Evolutionary conservation across 2,113 vertebrate genomes (phyloP), one percentile per base, ranked within the genome.

Genomic region (Malurus melanocephalus): DNA sequence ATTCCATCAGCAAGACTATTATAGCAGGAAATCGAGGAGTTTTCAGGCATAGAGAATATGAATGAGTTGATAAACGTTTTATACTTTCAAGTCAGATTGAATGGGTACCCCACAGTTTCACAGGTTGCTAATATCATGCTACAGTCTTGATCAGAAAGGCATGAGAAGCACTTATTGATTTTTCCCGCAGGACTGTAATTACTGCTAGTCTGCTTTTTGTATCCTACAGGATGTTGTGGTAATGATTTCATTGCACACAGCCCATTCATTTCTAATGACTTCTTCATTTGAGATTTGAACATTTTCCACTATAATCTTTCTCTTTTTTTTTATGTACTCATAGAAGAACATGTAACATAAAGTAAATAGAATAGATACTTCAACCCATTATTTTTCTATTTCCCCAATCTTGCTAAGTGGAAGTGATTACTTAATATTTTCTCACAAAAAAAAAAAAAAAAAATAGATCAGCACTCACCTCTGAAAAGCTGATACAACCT

Each of bases 151-250:
- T 80, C 68, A 78, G 68, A 85, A 91, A 88, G 28, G 30, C 28
- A 72, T 56, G 40, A 85, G 76, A 89, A 93, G 46, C 24, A 53
- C 11, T n/a, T 62, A 87, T 40, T 75, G 88, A 84, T 92, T 94
- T 93, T 91, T 88, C 43, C 68, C 80, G 51, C 55, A 55, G 62
- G 59, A 73, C 46, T 79, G 28, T 83, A 95, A 93, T 92, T 91
- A 80, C 73, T 72, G 13, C 17, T 45, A 38, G 56, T 75, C 72
- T 91, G 56, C 13, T 60, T 68, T 91, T 43, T 68, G 35, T 56
- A 68, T 74, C 61, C 53, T 75, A 56, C 49, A 92, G 80, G 82
- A 93, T 78, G 18, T 52, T 67, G n/a, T 51, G 49, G 23, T 75
- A 92, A 78, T 51, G 38, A 75, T 80, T 94, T 61, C 46, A 32